Percentiles rank a stretch among this genome's conserved stretches.
Conservation (phyloP, 2,888 invertebrate species). For the Noctua janthe region DNA sequence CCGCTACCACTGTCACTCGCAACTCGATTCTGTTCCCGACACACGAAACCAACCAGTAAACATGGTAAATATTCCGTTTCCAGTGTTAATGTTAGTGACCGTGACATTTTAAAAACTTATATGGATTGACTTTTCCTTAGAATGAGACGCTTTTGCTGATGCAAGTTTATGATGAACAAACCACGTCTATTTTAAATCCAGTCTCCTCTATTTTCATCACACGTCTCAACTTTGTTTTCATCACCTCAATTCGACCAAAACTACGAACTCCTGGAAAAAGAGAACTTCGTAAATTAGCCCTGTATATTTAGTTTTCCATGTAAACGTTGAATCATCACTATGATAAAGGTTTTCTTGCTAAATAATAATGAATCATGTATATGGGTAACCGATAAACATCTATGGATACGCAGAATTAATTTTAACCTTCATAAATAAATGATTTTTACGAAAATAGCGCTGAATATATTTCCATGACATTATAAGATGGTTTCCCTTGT, state of each 20-base stretch:
- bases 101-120: no score
- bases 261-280: not conserved
- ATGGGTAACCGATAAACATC: conserved; percentile 38
- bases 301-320: not conserved
- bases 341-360: conserved; percentile 38
- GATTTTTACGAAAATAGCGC: conserved; percentile 24
- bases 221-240: not conserved
- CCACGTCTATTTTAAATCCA: not conserved
- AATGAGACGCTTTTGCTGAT: not conserved
- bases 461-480: conserved; percentile 36
- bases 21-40: no score
- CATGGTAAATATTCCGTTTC: no score
- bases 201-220: not conserved
- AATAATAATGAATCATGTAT: conserved; percentile 38
- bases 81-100: no score
- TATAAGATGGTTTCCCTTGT: conserved; percentile 2
- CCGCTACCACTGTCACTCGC: no score
- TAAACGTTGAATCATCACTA: conserved; percentile 35
- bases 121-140: not conserved
- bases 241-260: not conserved
- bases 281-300: not conserved
- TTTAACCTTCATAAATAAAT: conserved; percentile 26
- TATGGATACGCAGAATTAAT: conserved; percentile 39
- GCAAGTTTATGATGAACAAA: not conserved
- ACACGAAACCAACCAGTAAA: no score